Percentiles rank a stretch among this genome's conserved stretches.
Conservation (phyloP, 2,113 vertebrate species). For the Crotalus tigris region DNA sequence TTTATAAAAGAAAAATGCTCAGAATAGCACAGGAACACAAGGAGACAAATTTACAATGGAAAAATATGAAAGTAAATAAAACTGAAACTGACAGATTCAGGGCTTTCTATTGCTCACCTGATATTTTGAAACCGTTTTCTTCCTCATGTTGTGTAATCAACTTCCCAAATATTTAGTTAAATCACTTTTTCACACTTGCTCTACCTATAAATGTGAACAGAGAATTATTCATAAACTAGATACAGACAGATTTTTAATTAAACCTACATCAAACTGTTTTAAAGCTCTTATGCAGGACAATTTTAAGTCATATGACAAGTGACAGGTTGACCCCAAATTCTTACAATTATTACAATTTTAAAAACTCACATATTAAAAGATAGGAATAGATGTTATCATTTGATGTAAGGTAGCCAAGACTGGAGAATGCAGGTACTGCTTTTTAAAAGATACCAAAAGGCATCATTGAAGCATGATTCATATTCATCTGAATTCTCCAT, state of each 20-base stretch:
- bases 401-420: background rate
- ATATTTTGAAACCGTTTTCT: background rate
- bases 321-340: conserved; percentile 3
- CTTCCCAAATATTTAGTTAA: background rate
- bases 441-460: background rate
- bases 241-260: conserved; percentile 18
- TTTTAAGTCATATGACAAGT: conserved; percentile 19
- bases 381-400: background rate
- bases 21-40: background rate
- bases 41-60: background rate
- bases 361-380: background rate
- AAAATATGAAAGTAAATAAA: background rate
- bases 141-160: background rate
- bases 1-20: background rate
- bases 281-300: background rate
- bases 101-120: background rate
- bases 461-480: background rate
- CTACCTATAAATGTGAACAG: conserved; percentile 38
- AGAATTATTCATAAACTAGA: conserved; percentile 40
- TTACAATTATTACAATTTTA: background rate
- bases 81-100: background rate
- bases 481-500: conserved; percentile 4
- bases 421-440: background rate
- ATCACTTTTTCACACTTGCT: background rate
- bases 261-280: conserved; percentile 21